phyloP scores from a whole-genome alignment of 2,797 vertebrate genomes.

The Spinibarbus caldwelli region DNA sequence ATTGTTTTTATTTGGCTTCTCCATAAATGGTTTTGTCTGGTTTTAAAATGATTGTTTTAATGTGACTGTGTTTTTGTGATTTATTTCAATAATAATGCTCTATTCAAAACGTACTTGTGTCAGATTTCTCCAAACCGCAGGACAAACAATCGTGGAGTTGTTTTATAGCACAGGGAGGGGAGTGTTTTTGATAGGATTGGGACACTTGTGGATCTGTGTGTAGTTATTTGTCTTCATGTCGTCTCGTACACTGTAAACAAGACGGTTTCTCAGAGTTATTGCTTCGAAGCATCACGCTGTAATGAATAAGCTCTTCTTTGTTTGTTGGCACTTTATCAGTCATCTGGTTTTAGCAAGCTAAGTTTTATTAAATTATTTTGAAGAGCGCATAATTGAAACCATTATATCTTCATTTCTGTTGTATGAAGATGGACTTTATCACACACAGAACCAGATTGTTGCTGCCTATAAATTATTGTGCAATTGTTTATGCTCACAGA shows the following conservation, averaged over 20 bases:
- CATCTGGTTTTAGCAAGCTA: not conserved
- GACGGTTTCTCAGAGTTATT: conserved; percentile 28
- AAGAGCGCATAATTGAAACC: not conserved
- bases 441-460: not conserved
- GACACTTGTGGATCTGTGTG: conserved; percentile 38
- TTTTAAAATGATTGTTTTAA: not conserved
- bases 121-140: conserved; percentile 14
- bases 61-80: not conserved
- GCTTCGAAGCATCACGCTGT: not conserved
- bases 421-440: not conserved
- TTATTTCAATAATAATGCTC: not conserved
- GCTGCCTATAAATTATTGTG: not conserved
- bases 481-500: not conserved
- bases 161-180: not conserved
- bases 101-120: not conserved
- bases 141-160: conserved; percentile 37
- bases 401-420: not conserved
- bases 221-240: conserved; percentile 43
- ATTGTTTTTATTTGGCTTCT: not conserved
- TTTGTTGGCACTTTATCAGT: conserved; percentile 27
- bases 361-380: not conserved
- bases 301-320: conserved; percentile 6
- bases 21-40: not conserved
- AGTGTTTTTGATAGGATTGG: conserved; percentile 45
- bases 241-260: conserved; percentile 52